Percentiles rank a stretch among this genome's conserved stretches.
Conservation (phyloP, 2,113 vertebrate genomes). For the Dunckerocampus dactyliophorus region DNA sequence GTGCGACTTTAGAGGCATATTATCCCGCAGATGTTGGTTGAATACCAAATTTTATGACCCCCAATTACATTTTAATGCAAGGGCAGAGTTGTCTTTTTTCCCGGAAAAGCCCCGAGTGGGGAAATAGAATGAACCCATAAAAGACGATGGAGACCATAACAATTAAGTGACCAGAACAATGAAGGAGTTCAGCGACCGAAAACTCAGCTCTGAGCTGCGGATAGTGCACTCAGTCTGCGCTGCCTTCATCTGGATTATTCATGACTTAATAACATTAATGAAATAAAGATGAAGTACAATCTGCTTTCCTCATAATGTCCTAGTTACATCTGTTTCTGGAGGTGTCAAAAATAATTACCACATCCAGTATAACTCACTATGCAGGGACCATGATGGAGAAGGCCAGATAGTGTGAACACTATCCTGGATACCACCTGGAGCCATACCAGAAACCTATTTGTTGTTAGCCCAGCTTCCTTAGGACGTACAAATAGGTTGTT, state of each 20-base stretch:
- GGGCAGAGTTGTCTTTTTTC: too few relatives aligned
- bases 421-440: too few relatives aligned
- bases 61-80: too few relatives aligned
- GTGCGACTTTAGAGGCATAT: too few relatives aligned
- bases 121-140: not conserved
- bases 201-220: conserved; percentile 1
- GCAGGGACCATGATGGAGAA: not conserved
- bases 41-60: too few relatives aligned
- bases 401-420: too few relatives aligned
- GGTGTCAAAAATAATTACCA: conserved; percentile 5
- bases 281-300: conserved; percentile 39
- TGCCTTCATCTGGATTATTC: conserved; percentile 33
- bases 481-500: too few relatives aligned
- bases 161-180: conserved; percentile 10
- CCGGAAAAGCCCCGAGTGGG: too few relatives aligned
- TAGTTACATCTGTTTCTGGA: not conserved
- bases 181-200: conserved; percentile 6
- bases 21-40: too few relatives aligned
- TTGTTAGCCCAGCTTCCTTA: too few relatives aligned
- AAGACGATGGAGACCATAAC: conserved; percentile 3
- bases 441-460: too few relatives aligned
- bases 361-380: conserved; percentile 7
- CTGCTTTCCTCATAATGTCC: conserved; percentile 3
- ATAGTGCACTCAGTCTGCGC: conserved; percentile 10
- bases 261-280: conserved; percentile 31